Percentiles rank a stretch among this genome's conserved stretches.
phyloP scores from a whole-genome alignment of 1,140 invertebrate genomes.

The Lordiphosa collinella region DNA sequence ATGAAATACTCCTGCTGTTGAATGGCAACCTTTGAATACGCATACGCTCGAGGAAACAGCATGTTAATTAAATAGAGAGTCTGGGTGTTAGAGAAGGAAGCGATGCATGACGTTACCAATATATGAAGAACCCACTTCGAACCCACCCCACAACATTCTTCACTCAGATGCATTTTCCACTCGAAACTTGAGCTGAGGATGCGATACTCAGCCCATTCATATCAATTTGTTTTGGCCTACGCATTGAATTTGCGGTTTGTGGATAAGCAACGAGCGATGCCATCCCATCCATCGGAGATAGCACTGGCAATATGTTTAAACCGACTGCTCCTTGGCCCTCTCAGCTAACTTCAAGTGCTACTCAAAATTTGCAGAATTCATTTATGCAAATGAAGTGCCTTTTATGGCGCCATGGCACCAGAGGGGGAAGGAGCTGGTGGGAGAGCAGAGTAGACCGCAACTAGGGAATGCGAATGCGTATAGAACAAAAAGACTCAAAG shows the following conservation, averaged over 20 bases:
- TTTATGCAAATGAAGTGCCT: constrained; percentile 76
- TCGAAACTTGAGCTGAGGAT: constrained; percentile 45
- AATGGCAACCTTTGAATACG: constrained; percentile 60
- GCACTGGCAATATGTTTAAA: constrained; percentile 20
- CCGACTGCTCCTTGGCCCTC: constrained; percentile 26
- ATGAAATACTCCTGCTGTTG: constrained; percentile 17
- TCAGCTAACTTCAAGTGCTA: constrained; percentile 49
- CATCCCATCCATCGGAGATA: constrained; percentile 10
- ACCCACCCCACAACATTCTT: no score
- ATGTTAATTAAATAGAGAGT: constrained; percentile 77
- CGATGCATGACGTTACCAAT: no score
- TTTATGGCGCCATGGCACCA: constrained; percentile 45
- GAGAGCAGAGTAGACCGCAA: constrained; percentile 26
- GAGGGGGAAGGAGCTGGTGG: neutral
- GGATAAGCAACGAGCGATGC: constrained; percentile 33
- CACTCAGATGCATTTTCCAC: constrained; percentile 38
- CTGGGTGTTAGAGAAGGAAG: constrained; percentile 21
- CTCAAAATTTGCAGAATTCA: constrained; percentile 76
- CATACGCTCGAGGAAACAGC: constrained; percentile 44
- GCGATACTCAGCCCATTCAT: constrained; percentile 38
- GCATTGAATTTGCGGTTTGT: constrained; percentile 68
- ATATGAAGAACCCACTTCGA: no score
- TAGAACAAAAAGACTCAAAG: constrained; percentile 14
- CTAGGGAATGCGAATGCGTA: neutral
- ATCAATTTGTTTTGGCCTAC: constrained; percentile 67